phyloP scores from a whole-genome alignment of 2,113 vertebrate genomes.

The Corythoichthys intestinalis region DNA sequence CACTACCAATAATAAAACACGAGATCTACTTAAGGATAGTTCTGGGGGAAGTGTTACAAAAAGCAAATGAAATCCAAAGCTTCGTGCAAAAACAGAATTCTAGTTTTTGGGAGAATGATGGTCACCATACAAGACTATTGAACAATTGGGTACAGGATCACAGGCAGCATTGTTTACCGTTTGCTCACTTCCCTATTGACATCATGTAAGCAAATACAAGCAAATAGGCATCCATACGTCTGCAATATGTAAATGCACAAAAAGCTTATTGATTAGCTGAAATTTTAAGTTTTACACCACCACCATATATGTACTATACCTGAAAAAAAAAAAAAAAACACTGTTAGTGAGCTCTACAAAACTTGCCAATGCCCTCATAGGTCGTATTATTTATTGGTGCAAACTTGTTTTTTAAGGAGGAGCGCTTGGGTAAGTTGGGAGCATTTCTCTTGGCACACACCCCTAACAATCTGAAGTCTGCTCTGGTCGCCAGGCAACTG shows the following conservation, averaged over 20 bases:
- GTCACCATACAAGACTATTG: no score
- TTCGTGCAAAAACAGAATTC: no score
- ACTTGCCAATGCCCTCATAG: neutral
- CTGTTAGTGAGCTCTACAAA: neutral
- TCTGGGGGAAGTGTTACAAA: no score
- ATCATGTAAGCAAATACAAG: neutral
- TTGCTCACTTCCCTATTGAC: no score
- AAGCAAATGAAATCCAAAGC: no score
- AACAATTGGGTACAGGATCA: no score
- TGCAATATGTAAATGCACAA: neutral
- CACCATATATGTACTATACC: no score
- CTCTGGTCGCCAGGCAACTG: constrained; percentile 1
- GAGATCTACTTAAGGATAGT: no score
- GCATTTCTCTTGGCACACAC: neutral
- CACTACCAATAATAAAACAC: no score
- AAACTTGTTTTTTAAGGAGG: neutral
- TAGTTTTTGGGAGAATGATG: no score
- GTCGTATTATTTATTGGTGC: neutral
- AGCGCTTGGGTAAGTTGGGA: neutral
- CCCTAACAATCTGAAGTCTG: neutral
- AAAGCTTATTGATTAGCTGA: neutral
- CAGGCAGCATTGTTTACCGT: no score
- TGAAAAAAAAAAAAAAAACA: neutral
- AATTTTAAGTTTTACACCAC: neutral
- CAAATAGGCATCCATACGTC: neutral